These are phyloP conservation scores for Ursus arctos DNA, from an alignment of 2,113 vertebrate species.

Conservation along the genomic window DNA sequence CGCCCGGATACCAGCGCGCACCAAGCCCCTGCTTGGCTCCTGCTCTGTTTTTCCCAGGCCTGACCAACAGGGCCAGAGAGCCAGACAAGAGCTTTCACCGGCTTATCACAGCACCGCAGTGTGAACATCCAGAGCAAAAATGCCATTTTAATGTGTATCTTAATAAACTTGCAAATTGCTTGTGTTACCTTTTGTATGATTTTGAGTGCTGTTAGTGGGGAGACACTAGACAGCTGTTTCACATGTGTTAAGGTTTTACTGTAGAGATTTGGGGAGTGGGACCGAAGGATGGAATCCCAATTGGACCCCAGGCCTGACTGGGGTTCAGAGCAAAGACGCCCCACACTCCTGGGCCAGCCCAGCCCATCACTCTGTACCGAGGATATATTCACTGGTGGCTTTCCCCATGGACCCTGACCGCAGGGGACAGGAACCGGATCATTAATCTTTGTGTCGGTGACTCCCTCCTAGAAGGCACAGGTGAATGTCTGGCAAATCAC, in stretches of 20 bases:
- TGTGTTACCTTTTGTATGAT: background rate
- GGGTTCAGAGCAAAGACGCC: background rate
- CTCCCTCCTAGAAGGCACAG: accelerated
- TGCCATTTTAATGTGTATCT: background rate
- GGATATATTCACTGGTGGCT: background rate
- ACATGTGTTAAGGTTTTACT: background rate
- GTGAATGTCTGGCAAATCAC: background rate
- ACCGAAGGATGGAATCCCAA: background rate
- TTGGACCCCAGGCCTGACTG: background rate
- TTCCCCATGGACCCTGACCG: no score
- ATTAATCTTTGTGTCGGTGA: background rate
- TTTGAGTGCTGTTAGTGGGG: background rate
- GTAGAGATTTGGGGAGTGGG: background rate
- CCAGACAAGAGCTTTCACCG: background rate
- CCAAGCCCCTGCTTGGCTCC: background rate
- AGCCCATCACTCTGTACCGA: background rate
- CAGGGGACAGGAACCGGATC: no score
- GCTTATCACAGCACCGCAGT: background rate
- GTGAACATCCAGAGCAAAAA: background rate
- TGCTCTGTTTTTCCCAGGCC: background rate
- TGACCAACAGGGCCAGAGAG: background rate
- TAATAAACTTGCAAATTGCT: background rate
- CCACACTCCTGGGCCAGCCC: background rate
- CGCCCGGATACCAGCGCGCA: accelerated
- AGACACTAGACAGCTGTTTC: background rate